A percentile compares a stretch with the other conserved stretches of the same genome.
Conservation (phyloP, 2,113 vertebrate genomes). For the Lagenorhynchus albirostris region DNA sequence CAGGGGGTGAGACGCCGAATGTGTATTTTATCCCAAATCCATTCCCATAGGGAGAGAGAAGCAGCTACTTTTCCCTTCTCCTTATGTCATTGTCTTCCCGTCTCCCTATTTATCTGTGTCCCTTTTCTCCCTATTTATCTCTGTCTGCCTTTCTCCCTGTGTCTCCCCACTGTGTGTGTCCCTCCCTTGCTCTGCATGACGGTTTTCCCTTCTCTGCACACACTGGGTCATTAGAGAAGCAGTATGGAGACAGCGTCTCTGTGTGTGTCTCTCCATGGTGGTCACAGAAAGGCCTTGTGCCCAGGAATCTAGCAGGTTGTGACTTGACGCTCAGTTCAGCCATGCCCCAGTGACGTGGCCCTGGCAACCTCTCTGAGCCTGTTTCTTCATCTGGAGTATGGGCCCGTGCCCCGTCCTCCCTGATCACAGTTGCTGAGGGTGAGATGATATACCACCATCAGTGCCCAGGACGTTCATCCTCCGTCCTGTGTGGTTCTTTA, state of each 20-base stretch:
- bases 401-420: not conserved
- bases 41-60: not conserved
- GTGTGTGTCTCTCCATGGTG: not conserved
- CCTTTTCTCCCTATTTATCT: not conserved
- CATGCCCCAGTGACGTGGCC: accelerated
- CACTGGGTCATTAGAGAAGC: not conserved
- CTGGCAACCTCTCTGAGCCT: not conserved
- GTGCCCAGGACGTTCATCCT: not conserved
- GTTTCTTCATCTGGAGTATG: not conserved
- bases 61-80: not conserved
- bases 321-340: not conserved
- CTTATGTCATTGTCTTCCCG: not conserved
- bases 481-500: not conserved
- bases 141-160: not conserved
- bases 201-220: not conserved
- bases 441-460: not conserved
- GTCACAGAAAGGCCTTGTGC: not conserved
- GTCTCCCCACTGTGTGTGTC: not conserved
- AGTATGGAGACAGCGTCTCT: not conserved
- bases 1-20: not conserved
- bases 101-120: not conserved
- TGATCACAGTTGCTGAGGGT: not conserved
- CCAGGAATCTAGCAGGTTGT: not conserved
- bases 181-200: not conserved
- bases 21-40: not conserved